phyloP scores from a whole-genome alignment of 2,888 invertebrate genomes.

The Cephus rjabovi region DNA sequence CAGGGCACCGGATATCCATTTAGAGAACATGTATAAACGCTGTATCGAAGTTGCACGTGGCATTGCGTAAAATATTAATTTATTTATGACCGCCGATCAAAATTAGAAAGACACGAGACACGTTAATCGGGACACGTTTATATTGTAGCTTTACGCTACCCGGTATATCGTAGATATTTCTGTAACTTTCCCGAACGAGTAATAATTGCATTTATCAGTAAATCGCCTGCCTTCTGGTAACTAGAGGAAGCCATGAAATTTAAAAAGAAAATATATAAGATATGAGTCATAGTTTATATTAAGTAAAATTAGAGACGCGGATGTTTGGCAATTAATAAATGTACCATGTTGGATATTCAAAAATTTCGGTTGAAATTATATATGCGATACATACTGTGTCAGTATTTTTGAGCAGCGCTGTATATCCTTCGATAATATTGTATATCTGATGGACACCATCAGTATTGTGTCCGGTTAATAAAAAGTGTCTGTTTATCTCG shows the following conservation, averaged over 20 bases:
- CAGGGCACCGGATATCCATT: not conserved
- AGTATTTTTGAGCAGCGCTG: no score
- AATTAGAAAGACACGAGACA: not conserved
- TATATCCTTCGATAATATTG: no score
- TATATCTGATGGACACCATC: not conserved
- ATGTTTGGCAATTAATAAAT: no score
- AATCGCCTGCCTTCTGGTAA: not conserved
- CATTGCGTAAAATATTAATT: not conserved
- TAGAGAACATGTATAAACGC: not conserved
- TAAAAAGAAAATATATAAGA: not conserved
- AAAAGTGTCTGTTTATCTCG: not conserved
- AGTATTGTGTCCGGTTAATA: not conserved
- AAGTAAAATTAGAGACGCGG: no score
- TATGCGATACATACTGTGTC: no score
- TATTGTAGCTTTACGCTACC: not conserved
- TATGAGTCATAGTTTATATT: not conserved
- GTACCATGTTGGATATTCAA: no score
- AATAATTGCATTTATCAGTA: not conserved
- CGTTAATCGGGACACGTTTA: no score
- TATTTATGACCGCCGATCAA: not conserved
- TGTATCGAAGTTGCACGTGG: not conserved
- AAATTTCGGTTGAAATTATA: no score
- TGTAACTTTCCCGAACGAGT: not conserved
- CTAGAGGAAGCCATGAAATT: not conserved
- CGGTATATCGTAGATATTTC: not conserved